Base-by-base conservation (phyloP, 1,140 invertebrate genomes). In the Sitodiplosis mosellana region DNA sequence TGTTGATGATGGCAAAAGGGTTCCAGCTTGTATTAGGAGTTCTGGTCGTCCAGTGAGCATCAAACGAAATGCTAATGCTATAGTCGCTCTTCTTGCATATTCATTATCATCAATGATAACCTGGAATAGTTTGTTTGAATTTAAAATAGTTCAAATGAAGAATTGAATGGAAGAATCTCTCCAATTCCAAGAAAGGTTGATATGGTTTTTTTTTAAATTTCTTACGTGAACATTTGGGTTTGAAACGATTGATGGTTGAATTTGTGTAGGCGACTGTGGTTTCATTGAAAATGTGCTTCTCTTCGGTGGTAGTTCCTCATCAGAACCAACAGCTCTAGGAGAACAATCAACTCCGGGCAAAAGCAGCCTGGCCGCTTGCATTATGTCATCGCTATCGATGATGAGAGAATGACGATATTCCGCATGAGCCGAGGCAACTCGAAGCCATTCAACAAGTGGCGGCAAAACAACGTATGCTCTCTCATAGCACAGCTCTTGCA, bases 321-420 rank as follows among this genome's bases (percentile, higher is more conserved):
- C 67, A 17, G 67, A 72, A 53, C 61, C 69, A 45, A 87, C 71
- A 8, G 79, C 73, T 49, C 87, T 64, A 1, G 86, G 76, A 11
- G 87, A 86, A 64, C 86, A 91, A 61, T 91, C 87, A 0, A 89
- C 84, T 21, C 87, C 85, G 1, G 88, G 87, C 27, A 92, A 66
- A 11, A 92, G 68, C 15, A 92, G 60, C 33, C 88, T 64, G 0
- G 87, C 87, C 1, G 87, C 85, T 65, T 92, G 86, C 72, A 83
- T 76, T 8, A 91, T 78, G 59, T 92, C 87, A 59, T 91, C 85
- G 48, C 81, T 81, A 62, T 91, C 87, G 14, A 89, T 73, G 36
- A 81, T 70, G 7, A 74, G 67, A 0, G 83, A 78, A 46, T 80
- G 79, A n/a, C 88, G 71, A 56, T 89, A 77, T 46, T 86, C 80